Percentiles rank a stretch among this genome's conserved stretches.
Evolutionary conservation across 1,140 invertebrate species (phyloP).

Genomic region (Pectinophora gossypiella): DNA sequence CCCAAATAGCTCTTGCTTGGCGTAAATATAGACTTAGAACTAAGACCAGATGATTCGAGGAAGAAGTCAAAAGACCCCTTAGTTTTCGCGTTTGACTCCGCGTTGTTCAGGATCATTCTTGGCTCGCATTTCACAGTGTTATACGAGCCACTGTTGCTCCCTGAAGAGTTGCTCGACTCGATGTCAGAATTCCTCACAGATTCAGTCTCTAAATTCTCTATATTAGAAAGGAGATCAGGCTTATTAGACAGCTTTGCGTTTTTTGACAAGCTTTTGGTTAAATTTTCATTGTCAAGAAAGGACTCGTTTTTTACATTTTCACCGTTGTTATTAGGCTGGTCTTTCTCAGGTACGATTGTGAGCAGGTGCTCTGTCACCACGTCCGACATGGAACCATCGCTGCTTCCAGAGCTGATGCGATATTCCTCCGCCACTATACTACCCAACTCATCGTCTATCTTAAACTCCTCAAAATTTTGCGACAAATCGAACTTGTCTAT

Average conservation of each 20-base stretch:
- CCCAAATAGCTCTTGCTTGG: conserved; percentile 75
- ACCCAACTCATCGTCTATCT: conserved; percentile 84
- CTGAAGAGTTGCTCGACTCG: conserved; percentile 74
- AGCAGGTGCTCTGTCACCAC: conserved; percentile 63
- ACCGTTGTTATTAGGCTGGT: conserved; percentile 37
- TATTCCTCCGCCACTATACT: conserved; percentile 75
- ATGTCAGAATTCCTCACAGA: conserved; percentile 73
- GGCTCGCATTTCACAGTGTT: conserved; percentile 74
- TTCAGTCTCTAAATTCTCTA: conserved; percentile 74
- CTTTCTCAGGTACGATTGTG: conserved; percentile 49
- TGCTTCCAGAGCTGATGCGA: conserved; percentile 74
- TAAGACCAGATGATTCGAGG: conserved; percentile 86
- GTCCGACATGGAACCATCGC: conserved; percentile 77
- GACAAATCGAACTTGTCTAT: conserved; percentile 80
- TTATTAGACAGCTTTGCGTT: conserved; percentile 71
- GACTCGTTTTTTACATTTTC: conserved; percentile 41
- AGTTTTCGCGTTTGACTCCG: conserved; percentile 37
- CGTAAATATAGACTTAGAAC: conserved; percentile 87
- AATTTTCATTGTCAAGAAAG: conserved; percentile 45
- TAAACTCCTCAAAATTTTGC: conserved; percentile 88
- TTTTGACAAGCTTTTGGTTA: conserved; percentile 37
- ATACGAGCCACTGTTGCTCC: conserved; percentile 72
- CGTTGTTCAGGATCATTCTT: conserved; percentile 41
- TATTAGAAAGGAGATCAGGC: conserved; percentile 73
- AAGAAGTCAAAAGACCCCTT: conserved; percentile 82